Base-by-base conservation (phyloP, 2,888 invertebrate genomes). In the Ormyrus labotus region DNA sequence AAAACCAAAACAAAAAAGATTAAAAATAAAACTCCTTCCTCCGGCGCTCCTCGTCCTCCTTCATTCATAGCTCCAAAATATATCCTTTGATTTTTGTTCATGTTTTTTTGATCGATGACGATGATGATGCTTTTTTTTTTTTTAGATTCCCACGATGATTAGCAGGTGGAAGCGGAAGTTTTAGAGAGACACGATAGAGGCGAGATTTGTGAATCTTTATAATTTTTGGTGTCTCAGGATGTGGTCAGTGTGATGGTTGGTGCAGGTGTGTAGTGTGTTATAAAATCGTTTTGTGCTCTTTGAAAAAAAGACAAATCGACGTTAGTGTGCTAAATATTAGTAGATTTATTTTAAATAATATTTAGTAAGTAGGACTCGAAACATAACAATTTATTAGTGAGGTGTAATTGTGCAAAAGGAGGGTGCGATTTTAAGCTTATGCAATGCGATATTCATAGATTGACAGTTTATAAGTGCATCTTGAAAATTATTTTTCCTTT, bases 1-100 rank as follows among this genome's bases (percentile, higher is more conserved):
- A 81, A 88, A 89, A 89, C 87, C 84, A 84, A 84, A 80, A 70
- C 5, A 71, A 82, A 80, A 76, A 73, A 55, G 34, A 68, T 80
- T 71, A 78, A 81, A 82, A 78, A 78, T 77, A 79, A 79, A 79
- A 64, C 60, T 77, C 48, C 76, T 19, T 71, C 61, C 57, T 50
- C 4, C 57, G 51, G 1, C 58, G 3, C 19, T 13, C 34, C 34
- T 4, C 19, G 7, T 67, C 34, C 19, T 55, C 53, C 11, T n/a
- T 13, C 7, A 5, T 34, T 68, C 48, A 10, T 60, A 47, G 9
- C 45, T 8, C n/a, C 73, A 45, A 11, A n/a, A 47, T 11, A 13
- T 61, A 47, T 19, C 55, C n/a, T 48, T n/a, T 57, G n/a, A 50
- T 11, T 74, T 74, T 53, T 51, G 57, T 53, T 64, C 6, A 19